Evolutionary conservation across 2,888 invertebrate genomes (phyloP), one percentile per base, ranked within the genome.

Genomic region (Agrenia bidenticulata): DNA sequence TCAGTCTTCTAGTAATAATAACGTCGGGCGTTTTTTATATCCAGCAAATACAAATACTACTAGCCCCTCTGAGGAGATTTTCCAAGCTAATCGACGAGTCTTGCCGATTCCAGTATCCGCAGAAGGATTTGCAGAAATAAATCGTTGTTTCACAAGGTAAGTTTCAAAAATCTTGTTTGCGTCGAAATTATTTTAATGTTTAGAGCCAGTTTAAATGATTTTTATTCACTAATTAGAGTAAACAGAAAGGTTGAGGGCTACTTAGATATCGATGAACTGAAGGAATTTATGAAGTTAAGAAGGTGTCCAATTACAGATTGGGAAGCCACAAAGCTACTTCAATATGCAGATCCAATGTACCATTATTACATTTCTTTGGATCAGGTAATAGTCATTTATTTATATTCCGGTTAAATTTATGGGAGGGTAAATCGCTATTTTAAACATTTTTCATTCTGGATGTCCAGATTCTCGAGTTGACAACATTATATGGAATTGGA

Each of bases 341-440:
- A 57, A 21, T 41, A 57, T 41, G 56, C 56, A 19, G 56, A 57
- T 37, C 41, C 56, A 5, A 39, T 7, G 19, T 57, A 57, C 21
- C 39, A 57, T 23, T 57, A 57, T 41, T 57, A 57, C 56, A 57
- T 57, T 21, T 32, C 56, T 21, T n/a, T 57, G 9, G 17, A 39
- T 7, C 56, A 57, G 41, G 56, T 55, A 27, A 45, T 32, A n/a
- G n/a, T n/a, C n/a, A n/a, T n/a, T n/a, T n/a, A n/a, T n/a, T n/a
- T n/a, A n/a, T n/a, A n/a, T n/a, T n/a, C n/a, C n/a, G n/a, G n/a
- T n/a, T n/a, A n/a, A n/a, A n/a, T n/a, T n/a, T n/a, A n/a, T n/a
- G n/a, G n/a, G n/a, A n/a, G n/a, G n/a, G n/a, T n/a, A n/a, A n/a
- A n/a, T n/a, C n/a, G n/a, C n/a, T n/a, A n/a, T n/a, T n/a, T n/a